Evolutionary conservation across 2,888 invertebrate species (phyloP), one percentile per base, ranked within the genome.

Genomic region (Thalpophila matura): DNA sequence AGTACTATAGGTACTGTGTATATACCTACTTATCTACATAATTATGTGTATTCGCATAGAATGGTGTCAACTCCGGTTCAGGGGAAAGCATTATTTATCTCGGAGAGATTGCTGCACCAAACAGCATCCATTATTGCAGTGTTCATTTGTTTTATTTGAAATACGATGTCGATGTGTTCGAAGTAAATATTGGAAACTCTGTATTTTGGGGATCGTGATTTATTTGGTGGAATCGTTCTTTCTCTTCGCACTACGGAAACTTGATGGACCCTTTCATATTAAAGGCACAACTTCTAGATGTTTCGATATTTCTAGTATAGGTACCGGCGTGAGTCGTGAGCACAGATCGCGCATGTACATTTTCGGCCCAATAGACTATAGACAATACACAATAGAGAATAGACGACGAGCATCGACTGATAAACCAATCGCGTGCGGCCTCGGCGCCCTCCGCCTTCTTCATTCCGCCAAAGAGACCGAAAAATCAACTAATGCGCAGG

Each of bases 41-140:
- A 62, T 70, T 65, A 65, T 63, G 57, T 63, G 60, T 64, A 64
- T 69, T 69, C 43, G 29, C 29, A 45, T 45, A 61, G 54, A 73
- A 74, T 61, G 59, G 63, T 69, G 68, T 74, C 74, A 68, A 51
- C 58, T 42, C 35, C 55, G 16, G 55, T 40, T 53, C 67, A 59
- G 43, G 35, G 60, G 58, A 55, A 51, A 38, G 20, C 42, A 58
- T 61, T 72, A 61, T 72, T 51, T 72, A 67, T 67, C 57, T 61
- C 57, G 10, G 35, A 66, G 35, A 56, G 38, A 56, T 54, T 33
- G 49, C 64, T 46, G 65, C 45, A 37, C 37, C 51, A 46, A 64
- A 53, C 26, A 40, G 46, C 43, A n/a, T 55, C 14, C n/a, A 43
- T 72, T 56, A 65, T 60, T 65, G 46, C 59, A 43, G 20, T 42